Conservation (phyloP, 1,140 invertebrate genomes). For the Cataglyphis hispanica region DNA sequence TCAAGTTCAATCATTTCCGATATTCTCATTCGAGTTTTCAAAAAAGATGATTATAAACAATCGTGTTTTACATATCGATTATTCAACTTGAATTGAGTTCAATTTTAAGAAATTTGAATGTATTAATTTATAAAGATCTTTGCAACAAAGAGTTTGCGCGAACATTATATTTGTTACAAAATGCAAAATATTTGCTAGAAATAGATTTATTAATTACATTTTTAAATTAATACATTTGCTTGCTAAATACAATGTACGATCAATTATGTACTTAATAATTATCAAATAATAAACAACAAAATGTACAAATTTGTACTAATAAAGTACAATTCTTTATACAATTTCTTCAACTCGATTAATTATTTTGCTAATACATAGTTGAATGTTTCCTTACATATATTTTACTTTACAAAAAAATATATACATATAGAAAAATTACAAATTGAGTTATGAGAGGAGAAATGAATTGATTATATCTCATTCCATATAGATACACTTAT, state of each 20-base stretch:
- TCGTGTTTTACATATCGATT: neutral
- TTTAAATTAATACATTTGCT: slow-evolving; percentile 79
- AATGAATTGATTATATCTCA: neutral
- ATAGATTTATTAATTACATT: slow-evolving; percentile 79
- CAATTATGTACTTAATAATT: slow-evolving; percentile 76
- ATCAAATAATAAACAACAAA: slow-evolving; percentile 82
- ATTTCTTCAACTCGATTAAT: slow-evolving; percentile 64
- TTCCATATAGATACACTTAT: neutral
- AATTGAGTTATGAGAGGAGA: slow-evolving; percentile 14
- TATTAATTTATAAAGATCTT: neutral
- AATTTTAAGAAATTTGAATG: neutral
- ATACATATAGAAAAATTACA: slow-evolving; percentile 41
- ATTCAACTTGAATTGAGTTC: neutral
- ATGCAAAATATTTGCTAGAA: slow-evolving; percentile 30
- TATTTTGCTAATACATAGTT: slow-evolving; percentile 60
- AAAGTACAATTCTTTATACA: slow-evolving; percentile 74
- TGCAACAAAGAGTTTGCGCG: neutral
- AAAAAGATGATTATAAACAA: neutral
- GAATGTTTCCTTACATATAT: slow-evolving; percentile 1
- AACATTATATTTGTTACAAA: neutral
- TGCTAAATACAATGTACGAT: slow-evolving; percentile 71
- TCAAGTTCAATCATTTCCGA: neutral
- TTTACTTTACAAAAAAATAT: slow-evolving; percentile 48
- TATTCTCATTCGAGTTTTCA: neutral
- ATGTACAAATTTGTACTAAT: slow-evolving; percentile 78